Evolutionary conservation across 2,888 invertebrate species (phyloP).

Genomic region (Coelogynopora nodosa): DNA sequence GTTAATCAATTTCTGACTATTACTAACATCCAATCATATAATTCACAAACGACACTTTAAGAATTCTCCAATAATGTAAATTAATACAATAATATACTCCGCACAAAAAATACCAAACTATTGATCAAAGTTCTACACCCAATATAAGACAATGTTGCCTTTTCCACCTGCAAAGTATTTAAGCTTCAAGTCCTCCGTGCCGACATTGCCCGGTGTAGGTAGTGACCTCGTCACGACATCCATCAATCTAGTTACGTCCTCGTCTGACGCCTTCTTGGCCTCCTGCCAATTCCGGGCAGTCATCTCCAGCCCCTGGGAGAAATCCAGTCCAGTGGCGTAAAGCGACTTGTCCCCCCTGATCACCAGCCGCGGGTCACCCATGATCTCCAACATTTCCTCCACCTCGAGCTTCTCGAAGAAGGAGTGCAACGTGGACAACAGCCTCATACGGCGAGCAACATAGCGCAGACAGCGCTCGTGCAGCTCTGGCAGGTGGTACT

Average conservation of each 20-base stretch:
- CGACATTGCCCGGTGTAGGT: background rate
- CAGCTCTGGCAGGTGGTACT: background rate
- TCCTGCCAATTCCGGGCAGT: background rate
- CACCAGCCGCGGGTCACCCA: background rate
- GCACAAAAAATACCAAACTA: too few relatives aligned
- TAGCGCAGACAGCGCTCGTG: conserved; percentile 2
- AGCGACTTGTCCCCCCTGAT: background rate
- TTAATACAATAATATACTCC: too few relatives aligned
- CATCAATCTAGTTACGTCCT: background rate
- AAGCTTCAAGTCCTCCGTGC: background rate
- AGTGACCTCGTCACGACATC: background rate
- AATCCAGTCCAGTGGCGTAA: background rate
- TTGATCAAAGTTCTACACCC: too few relatives aligned
- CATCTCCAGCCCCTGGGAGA: background rate
- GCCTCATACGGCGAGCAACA: background rate
- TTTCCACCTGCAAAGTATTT: background rate
- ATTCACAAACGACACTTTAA: too few relatives aligned
- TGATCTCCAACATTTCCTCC: background rate
- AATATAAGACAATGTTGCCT: too few relatives aligned
- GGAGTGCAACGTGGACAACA: background rate
- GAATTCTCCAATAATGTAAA: too few relatives aligned
- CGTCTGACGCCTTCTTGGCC: background rate
- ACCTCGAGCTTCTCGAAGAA: background rate
- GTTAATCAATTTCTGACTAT: too few relatives aligned
- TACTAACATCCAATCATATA: too few relatives aligned